Percentiles rank a stretch among this genome's conserved stretches.
These are phyloP conservation scores for Busseola fusca DNA, from an alignment of 2,888 invertebrate species.

Conservation along the genomic window DNA sequence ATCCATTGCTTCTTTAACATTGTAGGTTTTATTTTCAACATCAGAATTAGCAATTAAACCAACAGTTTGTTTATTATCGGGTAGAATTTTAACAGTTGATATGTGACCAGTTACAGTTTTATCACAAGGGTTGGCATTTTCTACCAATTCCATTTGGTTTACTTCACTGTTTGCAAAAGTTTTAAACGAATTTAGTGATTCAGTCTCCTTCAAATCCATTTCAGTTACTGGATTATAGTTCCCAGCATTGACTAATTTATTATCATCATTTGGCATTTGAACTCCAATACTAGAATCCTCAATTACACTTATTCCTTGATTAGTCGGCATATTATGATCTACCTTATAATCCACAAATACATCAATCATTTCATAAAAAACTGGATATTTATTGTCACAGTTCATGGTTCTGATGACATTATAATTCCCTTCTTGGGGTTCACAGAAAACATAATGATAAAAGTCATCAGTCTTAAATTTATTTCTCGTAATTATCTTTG, in stretches of 20 bases:
- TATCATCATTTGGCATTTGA: neutral
- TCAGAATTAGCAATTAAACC: neutral
- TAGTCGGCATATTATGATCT: neutral
- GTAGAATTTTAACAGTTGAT: neutral
- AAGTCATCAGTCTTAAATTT: conserved; percentile 52
- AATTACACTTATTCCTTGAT: conserved; percentile 43
- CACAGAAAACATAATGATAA: conserved; percentile 49
- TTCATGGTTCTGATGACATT: neutral
- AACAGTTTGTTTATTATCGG: neutral
- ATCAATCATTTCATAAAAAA: conserved; percentile 19
- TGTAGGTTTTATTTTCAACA: neutral
- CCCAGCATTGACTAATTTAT: neutral
- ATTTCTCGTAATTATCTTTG: conserved; percentile 57
- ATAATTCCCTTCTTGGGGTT: conserved; percentile 19
- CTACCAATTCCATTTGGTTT: neutral
- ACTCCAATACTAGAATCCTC: conserved; percentile 62
- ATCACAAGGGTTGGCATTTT: neutral
- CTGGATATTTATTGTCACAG: neutral
- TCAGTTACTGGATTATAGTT: neutral
- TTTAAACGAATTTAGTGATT: neutral
- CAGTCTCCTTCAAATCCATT: neutral
- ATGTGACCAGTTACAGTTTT: neutral
- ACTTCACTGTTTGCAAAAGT: neutral
- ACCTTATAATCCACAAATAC: conserved; percentile 1
- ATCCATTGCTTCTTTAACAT: neutral